Evolutionary conservation across 2,797 vertebrate species (phyloP), one percentile per base, ranked within the genome.

Genomic region (Sciurus carolinensis): DNA sequence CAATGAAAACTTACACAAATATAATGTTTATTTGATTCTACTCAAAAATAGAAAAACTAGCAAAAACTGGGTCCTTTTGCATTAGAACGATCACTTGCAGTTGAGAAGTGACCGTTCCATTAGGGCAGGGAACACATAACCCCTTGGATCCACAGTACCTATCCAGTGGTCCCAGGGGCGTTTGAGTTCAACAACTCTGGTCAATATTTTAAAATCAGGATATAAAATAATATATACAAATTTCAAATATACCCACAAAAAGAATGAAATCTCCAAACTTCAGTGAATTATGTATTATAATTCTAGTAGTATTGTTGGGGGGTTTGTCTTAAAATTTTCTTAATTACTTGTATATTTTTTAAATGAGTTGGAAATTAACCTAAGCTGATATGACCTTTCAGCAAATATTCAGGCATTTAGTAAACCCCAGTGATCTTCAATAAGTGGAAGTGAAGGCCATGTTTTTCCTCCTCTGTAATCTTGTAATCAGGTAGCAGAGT

Each of bases 191-290:
- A 64, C 71, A 92, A 10, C 52, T 11, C 24, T 52, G 44, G 79
- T 28, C 52, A 83, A 81, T 69, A 71, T 71, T 91, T 66, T 73
- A 59, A 84, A 92, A 82, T 67, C 50, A 84, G 47, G 20, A 57
- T 47, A 64, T 84, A 67, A 95, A 82, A 88, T 54, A 75, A 52
- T 75, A 94, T 5, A 33, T 67, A 91, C 26, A 94, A 47, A 81
- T 80, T 62, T 91, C 17, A 90, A 95, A 77, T 59, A 87, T 77
- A 15, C 50, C 52, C n/a, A 50, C 54, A 69, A 82, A 96, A 94
- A 64, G n/a, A 50, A 83, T 47, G 26, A 88, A 90, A 64, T n/a
- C 44, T 93, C 54, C 67, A 75, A 88, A 85, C 52, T 77, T 22
- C 82, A 75, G 57, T n/a, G 47, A 57, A 84, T 67, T 66, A 44